Percentiles rank a stretch among this genome's conserved stretches.
Conservation (phyloP, 2,113 vertebrate genomes). For the Caloenas nicobarica region DNA sequence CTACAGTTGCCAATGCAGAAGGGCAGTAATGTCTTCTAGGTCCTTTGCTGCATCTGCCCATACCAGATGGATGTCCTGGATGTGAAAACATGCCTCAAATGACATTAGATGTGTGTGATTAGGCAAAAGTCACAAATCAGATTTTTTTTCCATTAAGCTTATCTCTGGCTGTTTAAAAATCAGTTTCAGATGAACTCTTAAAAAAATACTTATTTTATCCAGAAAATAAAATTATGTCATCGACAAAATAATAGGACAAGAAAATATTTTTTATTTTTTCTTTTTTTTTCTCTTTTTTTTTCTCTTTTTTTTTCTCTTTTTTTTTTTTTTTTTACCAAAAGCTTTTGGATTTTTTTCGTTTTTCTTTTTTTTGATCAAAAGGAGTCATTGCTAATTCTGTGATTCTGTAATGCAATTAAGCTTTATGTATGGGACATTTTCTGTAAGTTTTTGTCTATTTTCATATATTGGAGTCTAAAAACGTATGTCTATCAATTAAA, state of each 20-base stretch:
- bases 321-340: background rate
- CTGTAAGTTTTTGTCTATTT: background rate
- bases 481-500: background rate
- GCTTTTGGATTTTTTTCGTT: background rate
- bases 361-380: background rate
- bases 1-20: background rate
- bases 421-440: accelerated
- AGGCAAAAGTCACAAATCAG: background rate
- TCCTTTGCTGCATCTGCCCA: background rate
- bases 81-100: background rate
- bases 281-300: no score
- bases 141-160: background rate
- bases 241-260: background rate
- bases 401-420: background rate
- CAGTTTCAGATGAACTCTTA: background rate
- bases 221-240: background rate
- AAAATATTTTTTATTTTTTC: background rate
- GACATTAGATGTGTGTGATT: background rate
- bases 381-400: background rate
- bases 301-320: no score
- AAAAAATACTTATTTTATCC: background rate
- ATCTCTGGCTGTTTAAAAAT: background rate
- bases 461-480: background rate
- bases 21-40: background rate
- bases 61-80: background rate